phyloP scores from a whole-genome alignment of 2,888 invertebrate genomes.

The Hofmannophila pseudospretella region DNA sequence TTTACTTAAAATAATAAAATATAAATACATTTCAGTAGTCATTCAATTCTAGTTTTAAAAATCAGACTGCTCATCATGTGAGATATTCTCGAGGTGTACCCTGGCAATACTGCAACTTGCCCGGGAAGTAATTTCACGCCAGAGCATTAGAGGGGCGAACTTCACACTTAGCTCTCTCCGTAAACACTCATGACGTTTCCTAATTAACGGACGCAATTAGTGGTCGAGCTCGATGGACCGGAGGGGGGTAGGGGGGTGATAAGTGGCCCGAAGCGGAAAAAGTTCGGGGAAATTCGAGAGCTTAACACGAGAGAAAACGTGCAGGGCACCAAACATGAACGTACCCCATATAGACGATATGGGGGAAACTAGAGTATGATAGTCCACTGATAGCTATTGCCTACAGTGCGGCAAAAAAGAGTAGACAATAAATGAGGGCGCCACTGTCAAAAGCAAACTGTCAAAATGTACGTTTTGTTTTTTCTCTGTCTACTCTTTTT shows the following conservation, averaged over 20 bases:
- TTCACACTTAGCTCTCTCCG: conserved; percentile 75
- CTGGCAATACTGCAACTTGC: conserved; percentile 2
- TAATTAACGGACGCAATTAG: conserved; percentile 79
- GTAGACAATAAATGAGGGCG: too few relatives aligned
- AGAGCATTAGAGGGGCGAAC: conserved; percentile 66
- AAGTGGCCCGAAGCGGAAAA: conserved; percentile 70
- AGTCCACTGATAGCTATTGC: too few relatives aligned
- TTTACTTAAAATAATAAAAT: too few relatives aligned
- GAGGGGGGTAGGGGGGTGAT: conserved; percentile 42
- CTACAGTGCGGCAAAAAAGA: too few relatives aligned
- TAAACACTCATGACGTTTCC: conserved; percentile 79
- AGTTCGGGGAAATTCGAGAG: conserved; percentile 69
- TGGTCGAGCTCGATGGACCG: conserved; percentile 66
- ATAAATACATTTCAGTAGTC: too few relatives aligned
- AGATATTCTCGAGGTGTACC: too few relatives aligned
- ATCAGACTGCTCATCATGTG: too few relatives aligned
- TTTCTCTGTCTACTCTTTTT: too few relatives aligned
- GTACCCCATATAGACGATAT: not conserved
- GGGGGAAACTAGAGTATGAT: too few relatives aligned
- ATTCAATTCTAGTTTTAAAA: too few relatives aligned
- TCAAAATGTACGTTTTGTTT: too few relatives aligned
- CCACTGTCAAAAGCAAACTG: too few relatives aligned
- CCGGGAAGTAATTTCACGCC: conserved; percentile 72
- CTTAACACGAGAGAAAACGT: conserved; percentile 47
- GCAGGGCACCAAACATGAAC: conserved; percentile 35